Evolutionary conservation across 2,797 vertebrate species (phyloP), one percentile per base, ranked within the genome.

Genomic region (Gorsachius magnificus): DNA sequence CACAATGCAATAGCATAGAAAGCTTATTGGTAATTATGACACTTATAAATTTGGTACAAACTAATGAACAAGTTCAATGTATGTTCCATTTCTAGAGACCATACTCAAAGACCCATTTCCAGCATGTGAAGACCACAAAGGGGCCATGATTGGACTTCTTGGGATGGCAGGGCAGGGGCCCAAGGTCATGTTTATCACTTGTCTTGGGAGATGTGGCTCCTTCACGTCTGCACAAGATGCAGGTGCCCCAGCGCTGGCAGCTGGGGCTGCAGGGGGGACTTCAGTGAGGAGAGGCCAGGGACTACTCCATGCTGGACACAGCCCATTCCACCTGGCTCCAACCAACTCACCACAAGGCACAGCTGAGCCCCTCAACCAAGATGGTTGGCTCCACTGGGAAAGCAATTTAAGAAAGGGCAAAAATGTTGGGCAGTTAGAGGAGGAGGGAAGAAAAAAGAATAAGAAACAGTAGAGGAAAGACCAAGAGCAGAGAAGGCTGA

Each of bases 211-310:
- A 18, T 61, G 31, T 19, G 13, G 21, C 16, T 76, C 16, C 26
- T 85, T 50, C 21, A 11, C 13, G 11, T 36, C 35, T 35, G 3
- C 2, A 2, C 31, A 11, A 10, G 33, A 4, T 41, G 12, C 13
- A 33, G 31, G 18, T 28, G 6, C 43, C 20, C 15, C 36, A 31
- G 14, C 1, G 0, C 17, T 8, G 5, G 10, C 24, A 69, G n/a
- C 4, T 1, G 8, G 6, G 5, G 9, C 17, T 57, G 12, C 28
- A 35, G 43, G 11, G 6, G 4, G 3, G 21, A 19, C 28, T 7
- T 35, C 10, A 36, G 6, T 33, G 12, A 65, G 28, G 29, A 64
- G 45, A 33, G 14, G 11, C 2, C 4, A 4, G 29, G 29, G 28
- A 19, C 9, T 56, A 35, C 25, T 38, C 29, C 5, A 1, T 65